Conservation (phyloP, 2,113 vertebrate species). For the Alligator sinensis region DNA sequence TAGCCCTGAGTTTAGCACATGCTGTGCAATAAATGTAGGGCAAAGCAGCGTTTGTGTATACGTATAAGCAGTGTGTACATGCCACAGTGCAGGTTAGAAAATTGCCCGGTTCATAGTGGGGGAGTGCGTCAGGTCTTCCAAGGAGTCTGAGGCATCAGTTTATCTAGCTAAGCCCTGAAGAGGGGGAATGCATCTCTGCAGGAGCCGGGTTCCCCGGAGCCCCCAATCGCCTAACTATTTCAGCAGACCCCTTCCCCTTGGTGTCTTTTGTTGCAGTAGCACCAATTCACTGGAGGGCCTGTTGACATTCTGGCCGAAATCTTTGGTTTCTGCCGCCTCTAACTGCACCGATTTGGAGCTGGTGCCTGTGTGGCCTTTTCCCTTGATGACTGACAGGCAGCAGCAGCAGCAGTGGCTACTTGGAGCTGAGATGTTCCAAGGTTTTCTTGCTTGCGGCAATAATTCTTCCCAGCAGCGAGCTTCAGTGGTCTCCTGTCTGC, state of each 20-base stretch:
- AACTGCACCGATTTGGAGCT: background rate
- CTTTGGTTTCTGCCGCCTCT: constrained; percentile 41
- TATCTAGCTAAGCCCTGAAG: background rate
- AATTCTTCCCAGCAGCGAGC: constrained; percentile 38
- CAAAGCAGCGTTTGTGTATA: background rate
- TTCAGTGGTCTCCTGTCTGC: constrained; percentile 43
- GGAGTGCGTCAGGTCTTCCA: background rate
- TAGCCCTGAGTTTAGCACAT: background rate
- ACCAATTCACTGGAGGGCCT: background rate
- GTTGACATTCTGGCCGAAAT: background rate
- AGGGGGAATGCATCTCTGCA: background rate
- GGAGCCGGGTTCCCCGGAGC: background rate
- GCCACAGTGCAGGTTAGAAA: background rate
- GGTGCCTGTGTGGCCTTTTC: constrained; percentile 25
- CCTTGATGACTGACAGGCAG: constrained; percentile 39
- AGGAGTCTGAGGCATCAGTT: background rate
- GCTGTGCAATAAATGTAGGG: background rate
- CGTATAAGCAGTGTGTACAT: background rate
- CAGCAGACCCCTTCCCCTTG: background rate
- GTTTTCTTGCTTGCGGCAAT: constrained; percentile 38
- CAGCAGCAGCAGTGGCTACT: constrained; percentile 22
- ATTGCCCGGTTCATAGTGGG: background rate
- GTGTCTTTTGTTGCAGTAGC: background rate
- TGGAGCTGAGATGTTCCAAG: background rate
- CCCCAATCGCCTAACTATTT: background rate